A percentile compares a stretch with the other conserved stretches of the same genome.
phyloP scores from a whole-genome alignment of 2,113 vertebrate genomes.

The Melanotaenia duboulayi region DNA sequence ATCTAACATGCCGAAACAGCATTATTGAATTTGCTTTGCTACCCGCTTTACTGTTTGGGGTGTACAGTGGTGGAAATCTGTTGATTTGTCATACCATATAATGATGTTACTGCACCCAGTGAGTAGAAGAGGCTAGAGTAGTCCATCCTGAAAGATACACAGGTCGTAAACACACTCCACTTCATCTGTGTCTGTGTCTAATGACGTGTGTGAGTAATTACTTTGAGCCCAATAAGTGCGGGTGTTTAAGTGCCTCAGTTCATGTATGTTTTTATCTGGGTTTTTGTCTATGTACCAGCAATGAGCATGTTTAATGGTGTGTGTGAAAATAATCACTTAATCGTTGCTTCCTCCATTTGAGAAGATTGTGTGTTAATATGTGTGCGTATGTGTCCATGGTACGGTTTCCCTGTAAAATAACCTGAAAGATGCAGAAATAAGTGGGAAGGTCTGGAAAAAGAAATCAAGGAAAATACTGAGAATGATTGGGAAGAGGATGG shows the following conservation, averaged over 20 bases:
- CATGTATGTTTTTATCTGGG: slow-evolving; percentile 73
- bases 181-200: slow-evolving; percentile 76
- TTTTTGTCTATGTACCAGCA: slow-evolving; percentile 69
- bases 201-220: slow-evolving; percentile 81
- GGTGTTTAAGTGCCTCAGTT: slow-evolving; percentile 75
- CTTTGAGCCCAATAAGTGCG: slow-evolving; percentile 66
- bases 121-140: slow-evolving; percentile 36
- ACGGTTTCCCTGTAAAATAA: slow-evolving; percentile 56
- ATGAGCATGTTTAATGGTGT: slow-evolving; percentile 81
- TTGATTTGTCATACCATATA: slow-evolving; percentile 32
- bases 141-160: slow-evolving; percentile 59
- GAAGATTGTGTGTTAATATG: slow-evolving; percentile 41
- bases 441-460: slow-evolving; percentile 30
- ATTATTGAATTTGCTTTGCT: not conserved
- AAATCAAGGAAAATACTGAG: slow-evolving; percentile 37
- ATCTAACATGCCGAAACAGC: too few relatives aligned
- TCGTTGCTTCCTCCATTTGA: slow-evolving; percentile 70
- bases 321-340: slow-evolving; percentile 82
- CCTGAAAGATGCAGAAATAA: slow-evolving; percentile 48
- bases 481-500: slow-evolving; percentile 42
- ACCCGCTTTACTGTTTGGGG: slow-evolving; percentile 5
- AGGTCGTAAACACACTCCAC: slow-evolving; percentile 74
- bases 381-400: slow-evolving; percentile 9
- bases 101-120: slow-evolving; percentile 41
- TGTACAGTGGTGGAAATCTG: slow-evolving; percentile 10